Base-by-base conservation (phyloP, 2,113 vertebrate genomes). In the Ceuthmochares aereus region DNA sequence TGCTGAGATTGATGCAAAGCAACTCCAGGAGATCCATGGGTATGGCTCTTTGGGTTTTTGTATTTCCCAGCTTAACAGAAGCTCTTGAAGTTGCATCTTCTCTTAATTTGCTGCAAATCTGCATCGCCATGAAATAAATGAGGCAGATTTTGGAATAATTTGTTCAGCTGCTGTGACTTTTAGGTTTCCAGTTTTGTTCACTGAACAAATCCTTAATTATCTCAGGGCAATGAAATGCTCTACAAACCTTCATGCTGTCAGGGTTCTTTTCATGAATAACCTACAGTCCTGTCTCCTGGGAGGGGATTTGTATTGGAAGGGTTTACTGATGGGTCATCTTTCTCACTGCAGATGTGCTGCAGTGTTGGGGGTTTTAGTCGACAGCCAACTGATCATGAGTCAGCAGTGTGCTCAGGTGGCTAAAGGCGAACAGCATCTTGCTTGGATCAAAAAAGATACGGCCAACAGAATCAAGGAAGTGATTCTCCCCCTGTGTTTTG, bases 191-290 rank as follows among this genome's bases (percentile, higher is more conserved):
- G 89, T 97, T 98, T 97, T 98, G 90, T 96, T 96, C 96, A 55
- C 89, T 87, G 96, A 97, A 89, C 94, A 97, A 98, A 97, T 97
- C 96, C 96, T 96, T 97, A 94, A 93, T 97, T 97, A 93, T 96
- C 93, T 95, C 70, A 59, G 92, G 94, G 96, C 59, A 66, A 52
- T 75, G 97, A 95, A 97, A 96, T 55, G 96, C 97, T 97, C 80
- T 51, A 89, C 93, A 94, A 91, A 95, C 88, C 98, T 92, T 74
- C 25, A 70, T 90, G 89, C 88, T 54, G 62, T 87, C 47, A 63
- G 96, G 96, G 91, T 94, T 97, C 84, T 95, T 98, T 90, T 96
- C 94, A 95, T 97, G 95, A 95, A 85, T 97, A 95, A 96, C n/a
- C 78, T 79, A 91, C 87, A 82, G 45, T 74, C 66, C 63, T 56